A percentile compares a stretch with the other conserved stretches of the same genome.
Conservation (phyloP, 2,113 vertebrate species). For the Ptychochromis oligacanthus region DNA sequence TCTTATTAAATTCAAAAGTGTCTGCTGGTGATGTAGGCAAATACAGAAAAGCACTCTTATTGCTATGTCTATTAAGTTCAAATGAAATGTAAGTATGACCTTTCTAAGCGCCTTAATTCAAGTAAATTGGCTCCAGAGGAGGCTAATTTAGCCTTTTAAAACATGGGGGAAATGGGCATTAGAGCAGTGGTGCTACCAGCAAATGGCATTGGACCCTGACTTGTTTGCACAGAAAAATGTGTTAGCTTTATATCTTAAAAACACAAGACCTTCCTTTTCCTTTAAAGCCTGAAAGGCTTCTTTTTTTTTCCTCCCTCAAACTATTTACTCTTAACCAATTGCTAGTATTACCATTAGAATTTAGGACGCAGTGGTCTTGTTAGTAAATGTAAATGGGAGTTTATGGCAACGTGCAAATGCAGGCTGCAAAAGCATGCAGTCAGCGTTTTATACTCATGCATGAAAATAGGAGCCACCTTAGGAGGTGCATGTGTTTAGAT, state of each 20-base stretch:
- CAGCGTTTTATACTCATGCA: conserved; percentile 67
- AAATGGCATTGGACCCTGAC: conserved; percentile 50
- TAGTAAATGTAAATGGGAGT: conserved; percentile 67
- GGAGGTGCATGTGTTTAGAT: conserved; percentile 27
- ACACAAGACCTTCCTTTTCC: neutral
- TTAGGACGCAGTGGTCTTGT: conserved; percentile 62
- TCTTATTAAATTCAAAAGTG: conserved; percentile 45
- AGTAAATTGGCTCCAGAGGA: conserved; percentile 68
- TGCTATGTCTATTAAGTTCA: conserved; percentile 54
- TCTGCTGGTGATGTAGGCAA: conserved; percentile 46
- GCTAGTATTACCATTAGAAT: conserved; percentile 50
- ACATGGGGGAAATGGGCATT: conserved; percentile 47
- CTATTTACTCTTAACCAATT: conserved; percentile 47
- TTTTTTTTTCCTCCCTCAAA: neutral
- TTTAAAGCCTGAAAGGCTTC: conserved; percentile 7
- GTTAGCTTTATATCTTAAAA: conserved; percentile 19
- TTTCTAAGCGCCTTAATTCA: conserved; percentile 66
- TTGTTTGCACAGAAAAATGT: conserved; percentile 62
- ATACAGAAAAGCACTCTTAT: conserved; percentile 37
- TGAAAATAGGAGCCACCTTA: conserved; percentile 56
- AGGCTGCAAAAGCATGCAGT: conserved; percentile 41
- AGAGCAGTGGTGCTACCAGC: conserved; percentile 52
- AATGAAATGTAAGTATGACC: conserved; percentile 69
- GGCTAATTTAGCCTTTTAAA: conserved; percentile 66
- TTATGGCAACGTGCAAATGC: conserved; percentile 72